phyloP scores from a whole-genome alignment of 2,888 invertebrate genomes.

The Malthinus seriepunctatus region DNA sequence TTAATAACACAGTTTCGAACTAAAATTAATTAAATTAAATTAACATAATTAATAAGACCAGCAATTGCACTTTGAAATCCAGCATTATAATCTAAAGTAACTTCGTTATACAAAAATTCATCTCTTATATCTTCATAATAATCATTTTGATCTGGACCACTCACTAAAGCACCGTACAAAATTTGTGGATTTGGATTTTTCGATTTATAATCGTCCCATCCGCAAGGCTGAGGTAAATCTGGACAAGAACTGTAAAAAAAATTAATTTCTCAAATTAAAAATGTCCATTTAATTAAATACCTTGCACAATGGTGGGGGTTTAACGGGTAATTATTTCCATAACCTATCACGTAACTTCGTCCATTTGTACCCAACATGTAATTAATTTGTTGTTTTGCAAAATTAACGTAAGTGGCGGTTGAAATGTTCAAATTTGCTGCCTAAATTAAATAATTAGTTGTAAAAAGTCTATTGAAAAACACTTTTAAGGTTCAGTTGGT shows the following conservation, averaged over 20 bases:
- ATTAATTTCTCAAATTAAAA: background rate
- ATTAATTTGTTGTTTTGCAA: constrained; percentile 59
- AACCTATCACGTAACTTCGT: constrained; percentile 60
- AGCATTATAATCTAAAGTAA: constrained; percentile 61
- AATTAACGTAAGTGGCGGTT: constrained; percentile 51
- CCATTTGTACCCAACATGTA: constrained; percentile 61
- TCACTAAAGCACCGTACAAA: constrained; percentile 61
- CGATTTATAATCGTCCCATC: constrained; percentile 55
- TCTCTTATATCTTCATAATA: constrained; percentile 58
- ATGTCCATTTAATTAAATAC: constrained; percentile 37
- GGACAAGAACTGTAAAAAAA: constrained; percentile 57
- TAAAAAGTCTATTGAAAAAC: constrained; percentile 3
- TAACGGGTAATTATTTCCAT: constrained; percentile 58
- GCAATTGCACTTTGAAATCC: constrained; percentile 60
- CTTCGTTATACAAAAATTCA: constrained; percentile 61
- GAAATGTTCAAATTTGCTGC: constrained; percentile 50
- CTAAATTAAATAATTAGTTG: constrained; percentile 44
- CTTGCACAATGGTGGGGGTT: constrained; percentile 61
- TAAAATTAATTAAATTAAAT: background rate
- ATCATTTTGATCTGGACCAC: constrained; percentile 61
- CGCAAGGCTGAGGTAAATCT: constrained; percentile 55
- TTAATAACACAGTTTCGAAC: too few relatives aligned
- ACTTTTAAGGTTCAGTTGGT: constrained; percentile 9
- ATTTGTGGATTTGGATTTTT: constrained; percentile 58
- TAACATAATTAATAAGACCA: constrained; percentile 51